A percentile compares a stretch with the other conserved stretches of the same genome.
Conservation (phyloP, 2,797 vertebrate species). For the Gymnoscopelus microlampas region DNA sequence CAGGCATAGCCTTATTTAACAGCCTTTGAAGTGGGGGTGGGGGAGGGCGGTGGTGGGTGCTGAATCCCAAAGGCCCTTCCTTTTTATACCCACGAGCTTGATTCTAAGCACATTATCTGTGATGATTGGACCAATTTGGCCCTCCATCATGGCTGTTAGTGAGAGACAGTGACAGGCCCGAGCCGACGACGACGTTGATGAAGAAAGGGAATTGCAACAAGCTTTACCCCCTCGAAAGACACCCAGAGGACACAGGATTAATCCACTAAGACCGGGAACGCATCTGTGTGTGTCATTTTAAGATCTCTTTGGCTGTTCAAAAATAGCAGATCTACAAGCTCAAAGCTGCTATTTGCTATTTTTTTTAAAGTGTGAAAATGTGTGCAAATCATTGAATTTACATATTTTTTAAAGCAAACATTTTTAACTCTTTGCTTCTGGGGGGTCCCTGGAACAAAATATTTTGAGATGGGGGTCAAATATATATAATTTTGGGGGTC, state of each 20-base stretch:
- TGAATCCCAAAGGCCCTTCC: conserved; percentile 66
- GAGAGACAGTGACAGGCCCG: conserved; percentile 52
- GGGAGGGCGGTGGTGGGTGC: conserved; percentile 2
- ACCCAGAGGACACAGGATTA: conserved; percentile 34
- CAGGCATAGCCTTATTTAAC: conserved; percentile 57
- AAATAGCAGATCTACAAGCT: no score
- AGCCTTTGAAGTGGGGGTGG: conserved; percentile 62
- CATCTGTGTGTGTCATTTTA: no score
- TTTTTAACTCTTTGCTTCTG: no score
- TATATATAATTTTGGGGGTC: no score
- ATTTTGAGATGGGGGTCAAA: no score
- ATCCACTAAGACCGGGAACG: neutral
- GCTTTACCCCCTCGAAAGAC: conserved; percentile 25
- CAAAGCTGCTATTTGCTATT: no score
- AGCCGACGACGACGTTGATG: conserved; percentile 48
- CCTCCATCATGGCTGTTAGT: conserved; percentile 42
- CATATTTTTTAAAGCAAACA: no score
- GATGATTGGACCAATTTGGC: conserved; percentile 64
- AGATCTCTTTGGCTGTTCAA: no score
- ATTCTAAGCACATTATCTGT: conserved; percentile 71
- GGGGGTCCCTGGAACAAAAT: no score
- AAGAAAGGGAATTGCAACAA: conserved; percentile 47
- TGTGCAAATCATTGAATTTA: no score
- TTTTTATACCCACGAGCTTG: conserved; percentile 59
- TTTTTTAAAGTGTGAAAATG: no score